A percentile compares a stretch with the other conserved stretches of the same genome.
Conservation (phyloP, 2,113 vertebrate genomes). For the Tragelaphus buxtoni region DNA sequence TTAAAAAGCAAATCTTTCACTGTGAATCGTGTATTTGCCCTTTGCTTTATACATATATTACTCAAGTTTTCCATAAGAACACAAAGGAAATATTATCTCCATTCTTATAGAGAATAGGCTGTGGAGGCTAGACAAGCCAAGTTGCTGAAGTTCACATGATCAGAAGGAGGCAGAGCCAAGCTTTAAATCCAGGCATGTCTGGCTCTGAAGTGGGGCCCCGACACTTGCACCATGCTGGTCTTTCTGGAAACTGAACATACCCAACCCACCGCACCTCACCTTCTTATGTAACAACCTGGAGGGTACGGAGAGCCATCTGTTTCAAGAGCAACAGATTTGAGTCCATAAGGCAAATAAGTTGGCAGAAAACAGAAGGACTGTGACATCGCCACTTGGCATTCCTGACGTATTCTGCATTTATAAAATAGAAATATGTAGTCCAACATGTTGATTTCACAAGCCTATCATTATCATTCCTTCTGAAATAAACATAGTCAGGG, state of each 20-base stretch:
- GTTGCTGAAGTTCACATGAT: not conserved
- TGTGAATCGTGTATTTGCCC: not conserved
- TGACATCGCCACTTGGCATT: conserved; percentile 55
- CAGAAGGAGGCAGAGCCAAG: not conserved
- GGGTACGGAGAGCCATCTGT: conserved; percentile 62
- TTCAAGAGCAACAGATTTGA: conserved; percentile 49
- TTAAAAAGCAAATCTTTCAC: not conserved
- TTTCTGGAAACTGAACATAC: conserved; percentile 23
- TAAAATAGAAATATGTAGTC: conserved; percentile 44
- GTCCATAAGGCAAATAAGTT: conserved; percentile 63
- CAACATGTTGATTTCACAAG: conserved; percentile 43
- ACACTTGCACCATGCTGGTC: not conserved
- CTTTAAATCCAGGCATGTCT: not conserved
- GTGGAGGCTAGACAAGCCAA: not conserved
- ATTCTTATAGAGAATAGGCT: not conserved
- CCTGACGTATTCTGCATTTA: conserved; percentile 44
- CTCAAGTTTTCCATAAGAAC: not conserved
- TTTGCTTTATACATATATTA: not conserved
- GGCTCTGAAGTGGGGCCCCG: not conserved
- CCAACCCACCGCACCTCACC: not conserved
- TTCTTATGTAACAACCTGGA: conserved; percentile 63
- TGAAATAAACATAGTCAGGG: conserved; percentile 10
- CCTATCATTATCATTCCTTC: conserved; percentile 3
- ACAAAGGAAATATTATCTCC: not conserved
- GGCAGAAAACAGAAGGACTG: conserved; percentile 62